Base-by-base conservation (phyloP, 1,140 invertebrate genomes). In the Penaeus chinensis region DNA sequence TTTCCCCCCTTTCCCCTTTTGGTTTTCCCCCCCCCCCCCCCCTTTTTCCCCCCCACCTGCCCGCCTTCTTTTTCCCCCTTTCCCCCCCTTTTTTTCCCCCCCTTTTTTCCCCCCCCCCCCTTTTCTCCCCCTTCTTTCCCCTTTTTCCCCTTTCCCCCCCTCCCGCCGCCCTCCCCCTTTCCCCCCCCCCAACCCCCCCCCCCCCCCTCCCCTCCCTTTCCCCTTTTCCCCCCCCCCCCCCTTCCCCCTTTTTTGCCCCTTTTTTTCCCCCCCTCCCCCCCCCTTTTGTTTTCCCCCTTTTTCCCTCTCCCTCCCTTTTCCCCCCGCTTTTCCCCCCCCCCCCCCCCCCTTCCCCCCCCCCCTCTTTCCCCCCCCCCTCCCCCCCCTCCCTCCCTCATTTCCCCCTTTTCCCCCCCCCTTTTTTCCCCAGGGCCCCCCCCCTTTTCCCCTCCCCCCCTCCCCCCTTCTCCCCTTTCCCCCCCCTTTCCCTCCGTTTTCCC, bases 61-160 rank as follows among this genome's bases (percentile, higher is more conserved):
- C 63, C n/a, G 16, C 63, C 63, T 18, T n/a, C 63, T 65, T 65
- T 65, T n/a, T 65, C n/a, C 16, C 63, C 63, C n/a, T 65, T 65
- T 65, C n/a, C 63, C 63, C 63, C 63, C 16, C 63, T n/a, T 65
- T 65, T n/a, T 65, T 65, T n/a, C 63, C 16, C 63, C 63, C n/a
- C 63, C 63, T 65, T 18, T n/a, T 65, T 65, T 65, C 63, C n/a
- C 63, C 63, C 63, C n/a, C 63, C 63, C 63, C 63, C 63, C 63
- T n/a, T 65, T n/a, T 65, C 16, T n/a, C 63, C 16, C n/a, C 16
- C n/a, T n/a, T n/a, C 63, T n/a, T 65, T n/a, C n/a, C 63, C 63
- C 63, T 65, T 65, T 65, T n/a, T n/a, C 63, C 63, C 63, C n/a
- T n/a, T 65, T 65, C 63, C 63, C 63, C n/a, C 63, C 63, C 63